Conservation (phyloP, 2,888 invertebrate genomes). For the Poecilus cupreus region DNA sequence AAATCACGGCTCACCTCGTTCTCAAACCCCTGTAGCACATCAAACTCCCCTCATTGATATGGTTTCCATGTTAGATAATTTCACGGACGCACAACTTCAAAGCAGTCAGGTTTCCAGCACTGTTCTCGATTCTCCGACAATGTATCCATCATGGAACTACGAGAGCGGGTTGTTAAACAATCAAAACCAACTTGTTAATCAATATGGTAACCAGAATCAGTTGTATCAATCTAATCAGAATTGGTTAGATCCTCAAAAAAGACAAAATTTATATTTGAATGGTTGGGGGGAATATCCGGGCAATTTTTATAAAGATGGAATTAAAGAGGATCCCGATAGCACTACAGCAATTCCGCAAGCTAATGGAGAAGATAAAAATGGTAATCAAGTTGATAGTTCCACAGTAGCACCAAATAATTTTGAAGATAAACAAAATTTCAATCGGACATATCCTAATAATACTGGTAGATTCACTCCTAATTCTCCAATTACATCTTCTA, state of each 20-base stretch:
- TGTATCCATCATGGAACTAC: slow-evolving; percentile 66
- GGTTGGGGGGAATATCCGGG: slow-evolving; percentile 60
- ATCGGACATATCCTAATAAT: slow-evolving; percentile 45
- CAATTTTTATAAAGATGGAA: slow-evolving; percentile 70
- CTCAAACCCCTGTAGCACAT: slow-evolving; percentile 66
- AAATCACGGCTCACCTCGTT: slow-evolving; percentile 67
- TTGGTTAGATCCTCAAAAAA: slow-evolving; percentile 60
- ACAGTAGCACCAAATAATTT: slow-evolving; percentile 3
- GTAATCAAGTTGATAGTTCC: slow-evolving; percentile 43
- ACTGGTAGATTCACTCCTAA: slow-evolving; percentile 43
- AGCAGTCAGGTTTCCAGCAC: slow-evolving; percentile 91
- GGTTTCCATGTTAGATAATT: slow-evolving; percentile 86
- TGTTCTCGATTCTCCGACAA: slow-evolving; percentile 77
- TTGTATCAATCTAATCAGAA: slow-evolving; percentile 52
- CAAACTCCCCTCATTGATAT: slow-evolving; percentile 78
- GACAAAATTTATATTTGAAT: slow-evolving; percentile 60
- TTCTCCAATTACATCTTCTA: slow-evolving; percentile 36
- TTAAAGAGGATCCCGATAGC: slow-evolving; percentile 85
- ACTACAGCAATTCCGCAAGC: slow-evolving; percentile 74
- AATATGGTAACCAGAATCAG: slow-evolving; percentile 56
- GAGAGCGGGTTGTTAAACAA: slow-evolving; percentile 64
- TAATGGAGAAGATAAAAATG: slow-evolving; percentile 48
- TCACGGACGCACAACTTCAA: slow-evolving; percentile 86
- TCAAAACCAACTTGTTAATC: slow-evolving; percentile 59
- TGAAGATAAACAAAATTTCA: slow-evolving; percentile 45